phyloP scores from a whole-genome alignment of 2,797 vertebrate species.

The Typhlichthys eigenmanni region DNA sequence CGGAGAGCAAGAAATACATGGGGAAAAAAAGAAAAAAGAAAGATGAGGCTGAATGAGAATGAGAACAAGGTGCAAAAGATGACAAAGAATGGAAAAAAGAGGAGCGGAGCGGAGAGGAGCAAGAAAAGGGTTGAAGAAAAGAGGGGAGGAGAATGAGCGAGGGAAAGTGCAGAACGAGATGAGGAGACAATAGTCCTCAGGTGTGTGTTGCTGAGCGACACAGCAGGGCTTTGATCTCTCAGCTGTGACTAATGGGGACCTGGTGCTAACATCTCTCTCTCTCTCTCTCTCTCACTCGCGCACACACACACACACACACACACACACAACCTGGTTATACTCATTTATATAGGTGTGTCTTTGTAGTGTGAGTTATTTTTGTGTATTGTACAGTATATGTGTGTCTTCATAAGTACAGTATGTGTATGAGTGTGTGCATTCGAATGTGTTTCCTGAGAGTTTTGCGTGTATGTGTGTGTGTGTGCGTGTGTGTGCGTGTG shows the following conservation, averaged over 20 bases:
- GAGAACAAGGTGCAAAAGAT: neutral
- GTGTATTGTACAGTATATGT: neutral
- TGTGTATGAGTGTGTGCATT: conserved; percentile 15
- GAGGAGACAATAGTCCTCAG: neutral
- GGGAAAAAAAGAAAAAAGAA: neutral
- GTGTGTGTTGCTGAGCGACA: conserved; percentile 13
- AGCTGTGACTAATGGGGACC: conserved; percentile 59
- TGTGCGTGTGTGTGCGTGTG: conserved; percentile 15
- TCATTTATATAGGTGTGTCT: neutral
- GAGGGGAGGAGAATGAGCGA: neutral
- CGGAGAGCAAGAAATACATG: neutral
- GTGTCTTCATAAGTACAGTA: conserved; percentile 14
- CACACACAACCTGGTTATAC: conserved; percentile 4
- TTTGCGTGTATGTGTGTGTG: neutral
- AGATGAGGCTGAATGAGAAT: neutral
- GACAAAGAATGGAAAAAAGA: neutral
- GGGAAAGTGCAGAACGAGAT: conserved; percentile 4
- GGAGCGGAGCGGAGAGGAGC: conserved; percentile 1
- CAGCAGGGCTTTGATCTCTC: conserved; percentile 63
- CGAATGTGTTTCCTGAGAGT: neutral
- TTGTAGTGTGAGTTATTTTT: neutral
- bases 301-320: conserved; percentile 12
- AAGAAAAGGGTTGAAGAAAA: neutral
- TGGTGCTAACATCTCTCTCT: conserved; percentile 47
- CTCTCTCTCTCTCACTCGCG: conserved; percentile 35